Conservation (phyloP, 2,888 invertebrate genomes). For the Andrena bicolor region DNA sequence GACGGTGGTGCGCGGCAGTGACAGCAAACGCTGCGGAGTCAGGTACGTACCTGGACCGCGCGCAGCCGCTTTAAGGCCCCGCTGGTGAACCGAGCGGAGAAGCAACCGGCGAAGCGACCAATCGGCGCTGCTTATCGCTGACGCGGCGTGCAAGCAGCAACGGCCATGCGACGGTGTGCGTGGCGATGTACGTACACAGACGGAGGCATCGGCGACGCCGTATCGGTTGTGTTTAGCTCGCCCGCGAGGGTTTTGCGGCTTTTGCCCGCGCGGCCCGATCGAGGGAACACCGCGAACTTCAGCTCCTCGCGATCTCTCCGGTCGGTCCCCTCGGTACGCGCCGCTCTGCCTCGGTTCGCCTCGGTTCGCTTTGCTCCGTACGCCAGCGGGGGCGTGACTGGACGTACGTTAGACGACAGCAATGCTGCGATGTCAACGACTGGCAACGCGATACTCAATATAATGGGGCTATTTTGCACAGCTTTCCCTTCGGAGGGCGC, state of each 20-base stretch:
- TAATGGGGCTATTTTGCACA: conserved; percentile 19
- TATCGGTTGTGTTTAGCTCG: conserved; percentile 33
- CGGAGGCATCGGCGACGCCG: conserved; percentile 9
- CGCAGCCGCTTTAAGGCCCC: conserved; percentile 47
- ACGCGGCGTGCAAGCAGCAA: conserved; percentile 12
- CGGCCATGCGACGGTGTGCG: neutral
- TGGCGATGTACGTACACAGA: conserved; percentile 3
- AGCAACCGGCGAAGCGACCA: conserved; percentile 58
- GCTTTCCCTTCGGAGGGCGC: conserved; percentile 12
- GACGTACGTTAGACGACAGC: conserved; percentile 66
- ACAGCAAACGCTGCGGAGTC: conserved; percentile 50
- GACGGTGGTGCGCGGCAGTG: conserved; percentile 38
- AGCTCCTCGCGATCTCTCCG: conserved; percentile 56
- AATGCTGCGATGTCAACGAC: conserved; percentile 55
- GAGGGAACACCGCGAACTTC: conserved; percentile 61
- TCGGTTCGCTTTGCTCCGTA: conserved; percentile 63
- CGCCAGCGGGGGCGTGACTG: conserved; percentile 71
- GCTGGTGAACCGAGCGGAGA: conserved; percentile 44
- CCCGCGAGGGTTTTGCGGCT: conserved; percentile 43
- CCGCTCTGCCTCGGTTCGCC: conserved; percentile 56
- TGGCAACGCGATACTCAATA: conserved; percentile 34
- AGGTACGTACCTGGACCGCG: conserved; percentile 58
- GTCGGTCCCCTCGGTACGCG: conserved; percentile 53
- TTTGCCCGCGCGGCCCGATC: conserved; percentile 52
- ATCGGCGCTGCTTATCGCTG: conserved; percentile 40